Evolutionary conservation across 2,113 vertebrate genomes (phyloP).

Genomic region (Grantiella picta): DNA sequence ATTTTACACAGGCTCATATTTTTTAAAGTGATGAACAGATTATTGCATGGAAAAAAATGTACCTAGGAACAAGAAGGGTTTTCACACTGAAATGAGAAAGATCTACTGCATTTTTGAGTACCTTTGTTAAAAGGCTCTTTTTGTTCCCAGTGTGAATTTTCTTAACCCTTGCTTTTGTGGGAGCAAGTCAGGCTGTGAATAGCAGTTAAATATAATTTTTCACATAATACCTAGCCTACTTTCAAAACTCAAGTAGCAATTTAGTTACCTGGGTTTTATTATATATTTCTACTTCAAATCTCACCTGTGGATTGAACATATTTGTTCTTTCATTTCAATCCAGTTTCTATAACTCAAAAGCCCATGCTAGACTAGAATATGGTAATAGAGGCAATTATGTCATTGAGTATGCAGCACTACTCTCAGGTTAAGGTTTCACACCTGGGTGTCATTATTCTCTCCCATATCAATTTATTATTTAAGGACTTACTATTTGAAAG

Average conservation of each 20-base stretch:
- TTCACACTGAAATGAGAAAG: not conserved
- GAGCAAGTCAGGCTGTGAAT: not conserved
- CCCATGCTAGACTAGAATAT: constrained; percentile 56
- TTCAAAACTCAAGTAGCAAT: constrained; percentile 64
- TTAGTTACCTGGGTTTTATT: constrained; percentile 63
- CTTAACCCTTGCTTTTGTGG: constrained; percentile 38
- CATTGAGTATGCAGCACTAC: constrained; percentile 50
- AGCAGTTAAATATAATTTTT: constrained; percentile 48
- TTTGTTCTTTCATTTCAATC: constrained; percentile 64
- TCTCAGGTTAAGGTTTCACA: constrained; percentile 72
- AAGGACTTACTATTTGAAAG: constrained; percentile 76
- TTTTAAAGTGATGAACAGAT: not conserved
- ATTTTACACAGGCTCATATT: not conserved
- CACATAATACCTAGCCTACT: constrained; percentile 6
- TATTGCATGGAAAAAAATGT: not conserved
- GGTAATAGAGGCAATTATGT: constrained; percentile 75
- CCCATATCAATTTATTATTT: constrained; percentile 76
- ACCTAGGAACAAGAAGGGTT: not conserved
- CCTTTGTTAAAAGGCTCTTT: not conserved
- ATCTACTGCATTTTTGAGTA: not conserved
- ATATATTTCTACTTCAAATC: constrained; percentile 35
- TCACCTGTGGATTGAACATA: constrained; percentile 46
- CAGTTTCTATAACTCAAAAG: constrained; percentile 60
- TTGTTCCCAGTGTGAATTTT: constrained; percentile 7
- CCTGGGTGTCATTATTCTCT: constrained; percentile 77